phyloP scores from a whole-genome alignment of 2,888 invertebrate genomes.

The Encarsia formosa region DNA sequence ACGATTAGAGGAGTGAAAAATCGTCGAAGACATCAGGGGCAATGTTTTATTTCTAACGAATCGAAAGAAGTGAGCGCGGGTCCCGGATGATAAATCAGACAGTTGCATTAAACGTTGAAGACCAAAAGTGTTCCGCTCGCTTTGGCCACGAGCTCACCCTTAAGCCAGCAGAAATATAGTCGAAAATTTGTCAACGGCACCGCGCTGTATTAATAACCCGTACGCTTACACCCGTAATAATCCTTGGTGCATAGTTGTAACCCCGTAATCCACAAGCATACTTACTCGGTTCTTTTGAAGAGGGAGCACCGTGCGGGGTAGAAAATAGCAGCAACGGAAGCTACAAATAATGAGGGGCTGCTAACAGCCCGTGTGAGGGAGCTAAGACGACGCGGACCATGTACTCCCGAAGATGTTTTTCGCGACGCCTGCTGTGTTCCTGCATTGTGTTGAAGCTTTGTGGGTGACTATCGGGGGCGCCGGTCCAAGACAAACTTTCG shows the following conservation, averaged over 20 bases:
- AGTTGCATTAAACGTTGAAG: neutral
- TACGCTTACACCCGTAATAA: no score
- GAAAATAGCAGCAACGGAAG: conserved; percentile 48
- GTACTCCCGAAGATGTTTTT: conserved; percentile 48
- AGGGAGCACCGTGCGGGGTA: no score
- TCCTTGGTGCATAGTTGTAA: no score
- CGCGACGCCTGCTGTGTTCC: conserved; percentile 42
- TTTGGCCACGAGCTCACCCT: conserved; percentile 18
- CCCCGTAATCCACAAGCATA: no score
- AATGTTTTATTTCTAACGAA: conserved; percentile 19
- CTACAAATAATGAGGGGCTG: conserved; percentile 50
- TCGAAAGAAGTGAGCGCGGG: conserved; percentile 7
- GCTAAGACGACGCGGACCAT: conserved; percentile 47
- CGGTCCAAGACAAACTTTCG: conserved; percentile 46
- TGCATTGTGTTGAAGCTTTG: no score
- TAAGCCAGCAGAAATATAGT: conserved; percentile 35
- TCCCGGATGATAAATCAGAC: conserved; percentile 14
- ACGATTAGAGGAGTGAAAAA: conserved; percentile 6
- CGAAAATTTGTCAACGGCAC: conserved; percentile 35
- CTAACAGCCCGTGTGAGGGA: conserved; percentile 45
- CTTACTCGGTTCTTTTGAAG: no score
- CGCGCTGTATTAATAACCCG: conserved; percentile 35
- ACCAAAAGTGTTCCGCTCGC: conserved; percentile 14
- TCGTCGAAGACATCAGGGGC: neutral
- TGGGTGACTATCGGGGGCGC: conserved; percentile 12